A percentile compares a stretch with the other conserved stretches of the same genome.
phyloP scores from a whole-genome alignment of 2,797 vertebrate species.

The Euthynnus affinis region DNA sequence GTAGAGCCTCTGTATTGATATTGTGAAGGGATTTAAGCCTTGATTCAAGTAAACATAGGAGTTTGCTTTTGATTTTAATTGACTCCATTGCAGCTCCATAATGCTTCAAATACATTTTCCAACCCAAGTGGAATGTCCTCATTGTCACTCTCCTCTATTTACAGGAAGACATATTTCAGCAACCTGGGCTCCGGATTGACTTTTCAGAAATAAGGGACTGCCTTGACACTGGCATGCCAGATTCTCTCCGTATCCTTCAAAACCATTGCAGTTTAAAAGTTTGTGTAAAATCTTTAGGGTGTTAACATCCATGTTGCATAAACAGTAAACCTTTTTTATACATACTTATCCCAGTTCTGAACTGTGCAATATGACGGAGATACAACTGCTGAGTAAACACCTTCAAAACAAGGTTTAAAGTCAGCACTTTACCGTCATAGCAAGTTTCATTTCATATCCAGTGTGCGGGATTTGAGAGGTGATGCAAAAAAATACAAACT shows the following conservation, averaged over 20 bases:
- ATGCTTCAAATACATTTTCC: background rate
- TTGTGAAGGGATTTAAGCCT: background rate
- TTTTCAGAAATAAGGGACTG: constrained; percentile 95
- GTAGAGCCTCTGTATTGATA: constrained; percentile 11
- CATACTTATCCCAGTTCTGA: background rate
- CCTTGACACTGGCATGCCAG: constrained; percentile 92
- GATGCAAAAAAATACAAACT: too few relatives aligned
- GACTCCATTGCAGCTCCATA: background rate
- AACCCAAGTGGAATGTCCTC: background rate
- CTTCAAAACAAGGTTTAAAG: background rate
- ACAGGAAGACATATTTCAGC: constrained; percentile 98
- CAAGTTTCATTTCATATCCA: background rate
- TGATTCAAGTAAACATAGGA: background rate
- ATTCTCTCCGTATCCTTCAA: constrained; percentile 94
- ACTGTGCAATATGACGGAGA: background rate
- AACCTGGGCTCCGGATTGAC: constrained; percentile 94
- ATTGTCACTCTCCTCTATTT: constrained; percentile 58
- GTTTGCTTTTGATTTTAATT: constrained; percentile 14
- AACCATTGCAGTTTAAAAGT: background rate
- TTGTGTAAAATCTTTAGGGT: background rate
- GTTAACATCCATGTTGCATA: too few relatives aligned
- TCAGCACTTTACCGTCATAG: background rate
- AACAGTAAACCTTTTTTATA: too few relatives aligned
- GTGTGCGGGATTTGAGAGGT: background rate
- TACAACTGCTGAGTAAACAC: background rate